These are phyloP conservation scores for Bombus pascuorum DNA, from an alignment of 1,140 invertebrate species.

Conservation along the genomic window DNA sequence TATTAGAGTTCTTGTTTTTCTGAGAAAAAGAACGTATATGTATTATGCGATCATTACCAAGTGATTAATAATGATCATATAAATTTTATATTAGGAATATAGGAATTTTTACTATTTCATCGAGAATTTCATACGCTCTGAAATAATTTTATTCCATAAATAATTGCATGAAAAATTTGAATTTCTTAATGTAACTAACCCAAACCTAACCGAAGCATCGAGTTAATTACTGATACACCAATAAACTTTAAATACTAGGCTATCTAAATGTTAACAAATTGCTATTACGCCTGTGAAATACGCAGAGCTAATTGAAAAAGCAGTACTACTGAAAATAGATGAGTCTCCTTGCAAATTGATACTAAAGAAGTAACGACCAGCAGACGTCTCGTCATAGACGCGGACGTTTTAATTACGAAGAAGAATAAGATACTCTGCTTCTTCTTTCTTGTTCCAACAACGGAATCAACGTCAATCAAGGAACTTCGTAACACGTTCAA, in stretches of 20 bases:
- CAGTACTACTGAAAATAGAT: background rate
- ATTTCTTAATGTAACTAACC: too few relatives aligned
- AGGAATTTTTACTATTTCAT: too few relatives aligned
- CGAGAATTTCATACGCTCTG: too few relatives aligned
- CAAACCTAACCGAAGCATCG: too few relatives aligned
- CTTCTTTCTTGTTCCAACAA: conserved; percentile 32
- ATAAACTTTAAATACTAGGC: background rate
- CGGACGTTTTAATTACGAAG: conserved; percentile 38
- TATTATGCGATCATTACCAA: too few relatives aligned
- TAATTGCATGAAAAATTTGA: too few relatives aligned
- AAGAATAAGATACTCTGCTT: conserved; percentile 20
- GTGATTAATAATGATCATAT: too few relatives aligned
- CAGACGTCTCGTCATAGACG: conserved; percentile 8
- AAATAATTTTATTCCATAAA: too few relatives aligned
- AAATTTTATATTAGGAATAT: too few relatives aligned
- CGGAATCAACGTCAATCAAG: conserved; percentile 32
- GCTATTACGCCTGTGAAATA: background rate
- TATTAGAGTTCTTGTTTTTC: background rate
- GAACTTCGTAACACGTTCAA: conserved; percentile 7
- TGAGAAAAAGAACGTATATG: background rate
- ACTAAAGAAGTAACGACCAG: conserved; percentile 7
- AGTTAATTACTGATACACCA: too few relatives aligned
- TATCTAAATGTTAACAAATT: background rate
- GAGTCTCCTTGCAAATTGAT: background rate
- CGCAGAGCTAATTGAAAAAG: background rate